These are phyloP conservation scores for Neomonachus schauinslandi DNA, from an alignment of 2,113 vertebrate genomes.

Conservation along the genomic window DNA sequence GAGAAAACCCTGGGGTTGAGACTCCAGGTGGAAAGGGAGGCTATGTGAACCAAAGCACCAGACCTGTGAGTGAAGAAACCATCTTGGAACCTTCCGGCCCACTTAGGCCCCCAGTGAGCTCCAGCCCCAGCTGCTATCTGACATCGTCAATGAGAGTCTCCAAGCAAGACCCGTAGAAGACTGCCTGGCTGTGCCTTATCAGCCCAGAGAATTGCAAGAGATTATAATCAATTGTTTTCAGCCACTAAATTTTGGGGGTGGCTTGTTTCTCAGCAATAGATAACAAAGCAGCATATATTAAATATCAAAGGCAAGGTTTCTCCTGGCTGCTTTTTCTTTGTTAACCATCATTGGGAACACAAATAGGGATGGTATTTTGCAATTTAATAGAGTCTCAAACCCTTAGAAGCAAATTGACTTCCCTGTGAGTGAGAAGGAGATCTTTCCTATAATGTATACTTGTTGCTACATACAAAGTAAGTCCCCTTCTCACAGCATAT, in stretches of 20 bases:
- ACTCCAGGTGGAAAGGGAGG: not conserved
- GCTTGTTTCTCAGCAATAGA: conserved; percentile 32
- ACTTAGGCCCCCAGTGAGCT: not conserved
- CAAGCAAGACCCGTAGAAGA: not conserved
- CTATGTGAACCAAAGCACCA: not conserved
- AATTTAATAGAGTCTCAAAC: conserved; percentile 23
- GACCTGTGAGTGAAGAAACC: not conserved
- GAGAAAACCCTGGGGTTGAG: not conserved
- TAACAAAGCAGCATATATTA: conserved; percentile 20
- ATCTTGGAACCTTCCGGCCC: not conserved
- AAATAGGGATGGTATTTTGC: not conserved
- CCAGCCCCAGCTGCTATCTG: not conserved
- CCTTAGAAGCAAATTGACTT: conserved; percentile 10
- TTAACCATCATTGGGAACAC: not conserved
- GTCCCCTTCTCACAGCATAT: not conserved
- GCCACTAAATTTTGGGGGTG: not conserved
- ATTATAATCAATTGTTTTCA: conserved; percentile 4
- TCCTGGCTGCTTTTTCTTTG: conserved; percentile 29
- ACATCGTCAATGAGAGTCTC: not conserved
- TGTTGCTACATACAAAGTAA: conserved; percentile 29
- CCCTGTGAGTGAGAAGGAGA: not conserved
- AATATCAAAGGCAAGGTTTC: not conserved
- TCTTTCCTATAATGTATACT: not conserved
- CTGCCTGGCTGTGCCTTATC: not conserved
- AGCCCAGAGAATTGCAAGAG: not conserved